Evolutionary conservation across 2,797 vertebrate species (phyloP), one percentile per base, ranked within the genome.

Genomic region (Margarornis squamiger): DNA sequence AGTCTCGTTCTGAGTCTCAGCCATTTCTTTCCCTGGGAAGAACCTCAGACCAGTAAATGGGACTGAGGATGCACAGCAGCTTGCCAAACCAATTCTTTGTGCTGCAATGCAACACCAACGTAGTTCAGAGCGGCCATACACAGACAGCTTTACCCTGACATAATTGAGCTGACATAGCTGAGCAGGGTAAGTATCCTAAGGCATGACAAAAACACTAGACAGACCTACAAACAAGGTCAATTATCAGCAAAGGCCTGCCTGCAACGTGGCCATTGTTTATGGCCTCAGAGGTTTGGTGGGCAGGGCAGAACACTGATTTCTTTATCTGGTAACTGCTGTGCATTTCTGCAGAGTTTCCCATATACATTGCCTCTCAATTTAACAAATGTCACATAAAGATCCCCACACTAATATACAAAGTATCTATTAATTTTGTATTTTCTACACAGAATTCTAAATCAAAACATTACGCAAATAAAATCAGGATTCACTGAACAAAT

Each of bases 161-260:
- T 97, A 97, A 97, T 95, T 72, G 87, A 96, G 74, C 94, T 95
- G 95, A 97, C 95, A 62, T 1, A 87, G 81, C 74, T 77, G 87
- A 95, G 89, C 94, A 83, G 91, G 65, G 57, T 55, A 86, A 96
- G 88, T 83, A 76, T 95, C 83, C 90, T 51, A 90, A 85, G 88
- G 88, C 93, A 87, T 10, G 61, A 71, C 87, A 90, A 70, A 92
- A 88, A 51, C 91, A 88, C 87, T 30, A 84, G 86, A 38, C 57
- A 75, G 91, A 75, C 51, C 81, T 61, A 93, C 72, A 96, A 95
- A 94, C 85, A 95, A 90, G 94, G 68, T 94, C 95, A 96, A 87
- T 95, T 85, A 94, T 67, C 94, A 96, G 85, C 54, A 48, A 82
- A 92, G 71, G 52, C 79, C 13, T 2, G 66, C 38, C 82, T 0